Percentiles rank a stretch among this genome's conserved stretches.
Evolutionary conservation across 2,888 invertebrate species (phyloP).

Genomic region (Bombylius major): DNA sequence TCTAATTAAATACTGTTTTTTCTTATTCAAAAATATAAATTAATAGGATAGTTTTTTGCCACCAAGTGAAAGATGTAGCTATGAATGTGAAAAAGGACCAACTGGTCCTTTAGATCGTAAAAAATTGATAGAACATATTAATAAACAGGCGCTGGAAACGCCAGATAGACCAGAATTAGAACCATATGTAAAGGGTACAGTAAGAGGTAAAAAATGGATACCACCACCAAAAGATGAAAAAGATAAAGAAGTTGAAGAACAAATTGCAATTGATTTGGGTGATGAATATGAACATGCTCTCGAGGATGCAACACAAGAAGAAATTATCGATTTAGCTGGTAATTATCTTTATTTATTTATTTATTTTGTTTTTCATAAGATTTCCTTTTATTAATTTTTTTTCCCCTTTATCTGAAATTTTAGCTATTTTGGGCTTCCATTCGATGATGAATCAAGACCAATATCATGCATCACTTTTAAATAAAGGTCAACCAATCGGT

Average conservation of each 20-base stretch:
- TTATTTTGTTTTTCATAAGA: neutral
- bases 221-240: slow-evolving; percentile 61
- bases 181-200: slow-evolving; percentile 80
- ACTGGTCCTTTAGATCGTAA: slow-evolving; percentile 94
- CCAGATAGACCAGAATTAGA: slow-evolving; percentile 94
- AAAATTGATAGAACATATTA: slow-evolving; percentile 89
- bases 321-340: slow-evolving; percentile 97
- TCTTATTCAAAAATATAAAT: neutral
- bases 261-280: slow-evolving; percentile 84
- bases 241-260: slow-evolving; percentile 74
- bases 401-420: neutral
- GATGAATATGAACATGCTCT: slow-evolving; percentile 91
- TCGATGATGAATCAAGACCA: slow-evolving; percentile 99
- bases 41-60: slow-evolving; percentile 92
- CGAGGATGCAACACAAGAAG: slow-evolving; percentile 77
- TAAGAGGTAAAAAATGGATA: slow-evolving; percentile 87
- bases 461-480: slow-evolving; percentile 90
- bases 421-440: slow-evolving; percentile 97
- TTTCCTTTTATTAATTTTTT: slow-evolving; percentile 3
- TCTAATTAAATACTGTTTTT: neutral
- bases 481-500: slow-evolving; percentile 82
- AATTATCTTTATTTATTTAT: slow-evolving; percentile 16
- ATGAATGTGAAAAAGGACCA: slow-evolving; percentile 88
- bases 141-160: slow-evolving; percentile 95
- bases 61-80: slow-evolving; percentile 87